Evolutionary conservation across 2,888 invertebrate genomes (phyloP), one percentile per base, ranked within the genome.

Genomic region (Drosophila tanythrix): DNA sequence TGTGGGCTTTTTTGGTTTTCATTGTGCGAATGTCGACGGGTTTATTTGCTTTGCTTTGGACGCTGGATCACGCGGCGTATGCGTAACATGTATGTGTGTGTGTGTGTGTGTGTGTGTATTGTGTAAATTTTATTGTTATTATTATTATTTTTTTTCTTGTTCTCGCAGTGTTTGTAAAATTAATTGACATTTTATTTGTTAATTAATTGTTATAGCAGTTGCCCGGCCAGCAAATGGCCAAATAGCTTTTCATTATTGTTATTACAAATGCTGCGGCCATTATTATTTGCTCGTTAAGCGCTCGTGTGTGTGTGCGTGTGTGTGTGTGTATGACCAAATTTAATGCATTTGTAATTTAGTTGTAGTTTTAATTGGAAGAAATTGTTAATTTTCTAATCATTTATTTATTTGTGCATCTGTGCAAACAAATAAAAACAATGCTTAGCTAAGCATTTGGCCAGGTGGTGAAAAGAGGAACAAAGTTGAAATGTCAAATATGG

Each of bases 111-210:
- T 40, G 53, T 57, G 21, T 59, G 56, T 67, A 57, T 70, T 76
- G 56, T 83, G 82, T 78, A 75, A 79, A 90, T 90, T 91, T 91
- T 89, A 91, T 88, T 91, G 86, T 85, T 91, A 82, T 89, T 78
- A 82, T 78, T 78, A 61, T 74, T 76, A 40, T 79, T 50, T 65
- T 35, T 73, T 83, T 70, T 76, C 79, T 76, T 57, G 67, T 62
- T 83, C 81, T 84, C 82, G 81, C 84, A 80, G 79, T 83, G 87
- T 87, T 85, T 90, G 86, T 85, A 85, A 91, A 90, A 92, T 91
- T 92, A 92, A 91, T 92, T 92, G 91, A 91, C 92, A 91, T 91
- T 92, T 91, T 91, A 91, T 91, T 92, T 91, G 91, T 90, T 92
- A 91, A 92, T 92, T 91, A 92, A 92, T 91, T 91, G 91, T 90